Conservation (phyloP, 2,888 invertebrate species). For the Drosophila parthenogenetica region DNA sequence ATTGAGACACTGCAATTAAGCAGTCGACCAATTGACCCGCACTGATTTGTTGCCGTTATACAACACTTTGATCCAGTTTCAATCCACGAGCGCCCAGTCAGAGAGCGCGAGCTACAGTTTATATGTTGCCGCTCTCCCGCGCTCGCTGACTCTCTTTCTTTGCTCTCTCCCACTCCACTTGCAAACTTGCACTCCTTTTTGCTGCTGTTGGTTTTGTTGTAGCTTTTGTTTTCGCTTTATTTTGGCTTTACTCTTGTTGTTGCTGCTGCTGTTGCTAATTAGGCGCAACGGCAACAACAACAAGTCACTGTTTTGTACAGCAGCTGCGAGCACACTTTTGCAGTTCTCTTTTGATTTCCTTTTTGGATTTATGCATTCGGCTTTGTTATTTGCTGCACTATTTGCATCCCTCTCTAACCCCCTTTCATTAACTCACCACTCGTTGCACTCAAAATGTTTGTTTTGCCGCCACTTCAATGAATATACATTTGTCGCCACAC, state of each 20-base stretch:
- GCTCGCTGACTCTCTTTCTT: neutral
- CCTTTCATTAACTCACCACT: constrained; percentile 39
- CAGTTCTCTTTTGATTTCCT: constrained; percentile 18
- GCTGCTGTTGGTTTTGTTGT: constrained; percentile 20
- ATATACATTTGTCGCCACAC: constrained; percentile 28
- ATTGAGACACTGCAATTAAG: constrained; percentile 74
- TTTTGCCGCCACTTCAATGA: constrained; percentile 47
- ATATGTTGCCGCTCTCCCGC: neutral
- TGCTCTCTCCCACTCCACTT: neutral
- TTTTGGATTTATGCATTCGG: constrained; percentile 27
- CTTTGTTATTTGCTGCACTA: constrained; percentile 66
- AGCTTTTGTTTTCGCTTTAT: constrained; percentile 3
- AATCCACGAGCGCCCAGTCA: constrained; percentile 25
- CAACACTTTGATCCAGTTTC: constrained; percentile 34
- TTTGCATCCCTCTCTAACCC: constrained; percentile 16
- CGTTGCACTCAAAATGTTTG: constrained; percentile 34
- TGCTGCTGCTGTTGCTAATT: constrained; percentile 58
- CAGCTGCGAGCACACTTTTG: constrained; percentile 39
- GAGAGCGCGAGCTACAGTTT: neutral
- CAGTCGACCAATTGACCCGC: constrained; percentile 22
- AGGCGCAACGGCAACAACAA: constrained; percentile 47
- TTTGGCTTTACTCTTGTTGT: constrained; percentile 22
- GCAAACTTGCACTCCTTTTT: constrained; percentile 21
- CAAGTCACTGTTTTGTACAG: constrained; percentile 28
- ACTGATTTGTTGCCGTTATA: constrained; percentile 1